Evolutionary conservation across 1,140 invertebrate species (phyloP).

Genomic region (Palaemon carinicauda): DNA sequence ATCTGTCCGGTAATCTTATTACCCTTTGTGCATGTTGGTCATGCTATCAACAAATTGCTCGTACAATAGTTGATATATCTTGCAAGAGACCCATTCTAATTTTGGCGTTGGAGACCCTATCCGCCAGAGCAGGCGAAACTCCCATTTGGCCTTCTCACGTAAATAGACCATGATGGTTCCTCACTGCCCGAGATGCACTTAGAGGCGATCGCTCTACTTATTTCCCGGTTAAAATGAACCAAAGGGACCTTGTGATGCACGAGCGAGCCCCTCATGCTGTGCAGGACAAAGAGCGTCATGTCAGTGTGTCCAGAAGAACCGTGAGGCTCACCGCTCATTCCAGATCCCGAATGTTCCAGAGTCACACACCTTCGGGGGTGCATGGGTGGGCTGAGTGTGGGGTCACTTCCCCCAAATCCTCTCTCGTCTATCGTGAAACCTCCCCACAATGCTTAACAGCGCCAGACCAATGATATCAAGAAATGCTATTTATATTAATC

Average conservation of each 20-base stretch:
- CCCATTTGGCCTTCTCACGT: neutral
- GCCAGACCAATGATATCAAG: no score
- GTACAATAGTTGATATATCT: neutral
- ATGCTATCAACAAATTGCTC: neutral
- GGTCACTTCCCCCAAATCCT: no score
- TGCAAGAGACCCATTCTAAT: neutral
- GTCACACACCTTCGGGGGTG: no score
- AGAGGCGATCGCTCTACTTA: neutral
- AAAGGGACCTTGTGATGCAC: neutral
- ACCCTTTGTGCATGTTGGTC: neutral
- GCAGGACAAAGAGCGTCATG: neutral
- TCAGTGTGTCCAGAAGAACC: neutral
- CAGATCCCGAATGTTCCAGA: no score
- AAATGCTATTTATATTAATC: no score
- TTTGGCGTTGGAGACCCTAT: neutral
- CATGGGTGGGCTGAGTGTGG: no score
- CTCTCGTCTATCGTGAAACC: no score
- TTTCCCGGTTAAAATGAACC: neutral
- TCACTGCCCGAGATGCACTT: neutral
- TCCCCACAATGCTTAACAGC: no score
- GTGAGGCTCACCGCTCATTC: neutral
- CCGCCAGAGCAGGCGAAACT: neutral
- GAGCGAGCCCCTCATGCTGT: neutral
- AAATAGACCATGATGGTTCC: neutral
- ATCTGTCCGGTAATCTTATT: no score